Evolutionary conservation across 2,113 vertebrate species (phyloP).

Genomic region (Crocuta crocuta): DNA sequence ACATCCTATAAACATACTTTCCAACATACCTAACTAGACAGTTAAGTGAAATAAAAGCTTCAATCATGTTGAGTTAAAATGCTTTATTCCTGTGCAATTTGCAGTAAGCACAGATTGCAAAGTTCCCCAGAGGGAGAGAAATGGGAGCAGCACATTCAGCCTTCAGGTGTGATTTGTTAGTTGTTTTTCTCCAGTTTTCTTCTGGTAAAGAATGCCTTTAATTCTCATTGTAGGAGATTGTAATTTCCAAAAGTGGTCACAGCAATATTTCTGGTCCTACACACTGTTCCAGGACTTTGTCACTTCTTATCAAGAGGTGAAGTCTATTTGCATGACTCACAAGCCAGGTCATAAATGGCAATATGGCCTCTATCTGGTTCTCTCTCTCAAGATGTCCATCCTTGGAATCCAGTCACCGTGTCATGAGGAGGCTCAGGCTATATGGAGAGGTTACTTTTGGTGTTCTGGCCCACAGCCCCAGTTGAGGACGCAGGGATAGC

Average conservation of each 20-base stretch:
- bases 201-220: conserved; percentile 36
- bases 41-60: conserved; percentile 70
- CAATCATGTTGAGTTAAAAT: conserved; percentile 64
- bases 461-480: background rate
- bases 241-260: conserved; percentile 23
- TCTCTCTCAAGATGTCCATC: background rate
- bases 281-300: background rate
- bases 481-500: background rate
- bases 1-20: conserved; percentile 62
- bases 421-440: background rate
- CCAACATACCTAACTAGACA: conserved; percentile 60
- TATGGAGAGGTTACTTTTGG: background rate
- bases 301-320: background rate
- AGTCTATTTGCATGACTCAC: background rate
- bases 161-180: conserved; percentile 54
- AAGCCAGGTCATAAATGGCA: background rate
- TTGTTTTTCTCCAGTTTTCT: conserved; percentile 28
- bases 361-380: background rate
- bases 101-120: conserved; percentile 55
- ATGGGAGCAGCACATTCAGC: background rate
- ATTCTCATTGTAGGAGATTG: conserved; percentile 29
- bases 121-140: conserved; percentile 32
- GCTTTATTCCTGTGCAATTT: conserved; percentile 58
- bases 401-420: background rate
- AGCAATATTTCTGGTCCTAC: background rate